Evolutionary conservation across 2,797 vertebrate species (phyloP), one percentile per base, ranked within the genome.

Genomic region (Enteromius thamalakanensis): DNA sequence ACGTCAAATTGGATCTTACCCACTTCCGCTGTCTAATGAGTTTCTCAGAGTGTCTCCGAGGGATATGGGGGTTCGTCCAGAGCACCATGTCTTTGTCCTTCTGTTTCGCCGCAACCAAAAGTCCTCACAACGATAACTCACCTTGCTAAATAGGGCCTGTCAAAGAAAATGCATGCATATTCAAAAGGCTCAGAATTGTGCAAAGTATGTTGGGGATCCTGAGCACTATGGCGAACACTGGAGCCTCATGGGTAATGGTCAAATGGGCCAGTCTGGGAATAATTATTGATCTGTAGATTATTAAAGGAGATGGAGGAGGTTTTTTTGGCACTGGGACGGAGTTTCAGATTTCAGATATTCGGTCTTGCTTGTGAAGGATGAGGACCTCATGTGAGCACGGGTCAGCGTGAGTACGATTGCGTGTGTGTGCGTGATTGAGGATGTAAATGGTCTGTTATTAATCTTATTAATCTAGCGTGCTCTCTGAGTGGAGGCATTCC

Each of bases 1-100:
- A 93, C 93, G 93, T 94, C 93, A 93, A 94, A 94, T 95, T 94
- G 94, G 91, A 89, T 95, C 94, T 93, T 94, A 94, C 93, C 94
- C 89, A 94, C 92, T 92, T 93, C 92, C 90, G 91, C 91, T 91
- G 47, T 94, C 93, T 79, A 87, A 87, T 88, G 86, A 87, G 85
- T 81, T 84, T 85, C 74, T 79, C 85, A 78, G 71, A 87, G 60
- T 72, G 76, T 81, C 75, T 83, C 78, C n/a, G 67, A 72, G 82
- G 55, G 55, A 85, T 68, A 64, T 51, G 72, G 83, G 68, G 60
- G 68, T 47, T 58, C 40, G 53, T 87, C 79, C 77, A 65, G n/a
- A 55, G 79, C 68, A 81, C 77, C 75, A 82, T 69, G 69, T 67
- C 21, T 86, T 85, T 84, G 45, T 82, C 67, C 76, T 81, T 81